Percentiles rank a stretch among this genome's conserved stretches.
Conservation (phyloP, 2,113 vertebrate genomes). For the Zootoca vivipara region DNA sequence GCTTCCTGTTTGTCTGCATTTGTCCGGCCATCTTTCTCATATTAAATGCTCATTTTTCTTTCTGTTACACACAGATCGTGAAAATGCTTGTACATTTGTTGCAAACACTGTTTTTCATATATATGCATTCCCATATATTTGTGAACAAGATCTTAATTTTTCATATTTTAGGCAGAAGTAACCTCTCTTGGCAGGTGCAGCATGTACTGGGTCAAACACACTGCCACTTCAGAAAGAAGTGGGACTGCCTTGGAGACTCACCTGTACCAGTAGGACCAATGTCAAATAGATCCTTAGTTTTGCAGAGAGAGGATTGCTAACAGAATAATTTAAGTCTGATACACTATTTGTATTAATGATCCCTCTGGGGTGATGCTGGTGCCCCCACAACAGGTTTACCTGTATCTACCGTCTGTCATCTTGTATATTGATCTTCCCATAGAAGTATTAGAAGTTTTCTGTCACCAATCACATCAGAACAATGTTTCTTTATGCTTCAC, state of each 20-base stretch:
- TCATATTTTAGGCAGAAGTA: neutral
- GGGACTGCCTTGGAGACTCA: neutral
- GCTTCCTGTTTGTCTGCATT: conserved; percentile 9
- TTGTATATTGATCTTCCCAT: neutral
- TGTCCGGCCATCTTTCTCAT: neutral
- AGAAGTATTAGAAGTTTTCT: neutral
- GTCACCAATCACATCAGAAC: neutral
- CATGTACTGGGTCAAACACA: neutral
- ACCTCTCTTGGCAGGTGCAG: neutral
- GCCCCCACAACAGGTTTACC: neutral
- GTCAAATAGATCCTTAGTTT: no score
- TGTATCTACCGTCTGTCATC: neutral
- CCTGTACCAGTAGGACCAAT: neutral
- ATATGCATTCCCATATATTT: neutral
- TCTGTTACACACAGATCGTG: neutral
- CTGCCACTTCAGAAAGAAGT: neutral
- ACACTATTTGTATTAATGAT: neutral
- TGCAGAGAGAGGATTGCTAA: neutral
- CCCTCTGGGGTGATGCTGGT: neutral
- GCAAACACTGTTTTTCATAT: neutral
- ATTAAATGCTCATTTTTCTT: neutral
- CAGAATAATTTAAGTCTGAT: neutral
- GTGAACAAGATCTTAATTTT: neutral
- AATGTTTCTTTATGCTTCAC: neutral
- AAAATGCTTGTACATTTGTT: neutral